phyloP scores from a whole-genome alignment of 2,797 vertebrate species.

The Anguilla anguilla region DNA sequence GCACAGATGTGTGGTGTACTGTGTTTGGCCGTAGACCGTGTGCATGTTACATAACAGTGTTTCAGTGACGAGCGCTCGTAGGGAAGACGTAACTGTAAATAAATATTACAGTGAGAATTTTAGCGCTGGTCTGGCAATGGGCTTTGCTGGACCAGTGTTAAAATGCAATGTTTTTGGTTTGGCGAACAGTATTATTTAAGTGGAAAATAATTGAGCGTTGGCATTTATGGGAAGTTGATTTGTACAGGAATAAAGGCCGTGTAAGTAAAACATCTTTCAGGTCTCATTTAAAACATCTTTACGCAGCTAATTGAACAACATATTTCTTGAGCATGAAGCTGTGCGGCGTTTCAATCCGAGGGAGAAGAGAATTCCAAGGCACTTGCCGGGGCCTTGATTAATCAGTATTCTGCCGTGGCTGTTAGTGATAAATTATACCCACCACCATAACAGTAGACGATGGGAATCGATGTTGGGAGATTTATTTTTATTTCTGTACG shows the following conservation, averaged over 20 bases:
- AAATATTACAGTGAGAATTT: background rate
- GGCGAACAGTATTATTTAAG: background rate
- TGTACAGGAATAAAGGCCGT: background rate
- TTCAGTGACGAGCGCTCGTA: background rate
- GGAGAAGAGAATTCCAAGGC: background rate
- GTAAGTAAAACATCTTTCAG: background rate
- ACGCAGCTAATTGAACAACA: background rate
- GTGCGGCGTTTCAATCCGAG: background rate
- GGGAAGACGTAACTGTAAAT: background rate
- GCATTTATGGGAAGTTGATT: background rate
- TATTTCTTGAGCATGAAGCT: background rate
- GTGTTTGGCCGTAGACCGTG: background rate
- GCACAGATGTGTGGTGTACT: slow-evolving; percentile 1
- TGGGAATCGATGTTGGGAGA: background rate
- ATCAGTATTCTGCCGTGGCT: slow-evolving; percentile 21
- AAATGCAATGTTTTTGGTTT: background rate
- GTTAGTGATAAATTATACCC: slow-evolving; percentile 10
- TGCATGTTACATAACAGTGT: background rate
- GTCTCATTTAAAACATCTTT: background rate
- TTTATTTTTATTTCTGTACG: slow-evolving; percentile 2
- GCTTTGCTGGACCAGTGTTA: background rate
- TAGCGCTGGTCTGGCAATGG: background rate
- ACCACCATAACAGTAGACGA: background rate
- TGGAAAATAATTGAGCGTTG: background rate
- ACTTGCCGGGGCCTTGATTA: background rate